Base-by-base conservation (phyloP, 2,888 invertebrate genomes). In the Leucophenga montana region DNA sequence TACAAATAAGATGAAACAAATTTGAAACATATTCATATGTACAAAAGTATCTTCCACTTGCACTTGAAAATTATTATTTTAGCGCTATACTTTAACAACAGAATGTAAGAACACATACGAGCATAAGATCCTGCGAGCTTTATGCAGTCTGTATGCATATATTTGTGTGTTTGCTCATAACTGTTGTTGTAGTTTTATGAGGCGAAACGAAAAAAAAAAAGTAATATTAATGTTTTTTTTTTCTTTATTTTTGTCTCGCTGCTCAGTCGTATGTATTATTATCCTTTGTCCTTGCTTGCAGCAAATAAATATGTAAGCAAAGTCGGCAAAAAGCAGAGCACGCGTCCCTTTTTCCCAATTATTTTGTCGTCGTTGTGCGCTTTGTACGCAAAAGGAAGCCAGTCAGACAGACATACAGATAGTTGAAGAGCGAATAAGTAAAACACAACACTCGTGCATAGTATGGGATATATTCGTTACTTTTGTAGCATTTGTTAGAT, bases 271-370 rank as follows among this genome's bases (percentile, higher is more conserved):
- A 16, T 65, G 50, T n/a, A n/a, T n/a, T 68, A 57, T 73, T 78
- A 78, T 78, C 77, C 78, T 78, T 78, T 78, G 73, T 78, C 69
- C 61, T 50, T 64, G 68, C 61, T 22, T 13, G 67, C 56, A 67
- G 78, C 73, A 75, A 77, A n/a, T n/a, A n/a, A n/a, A n/a, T n/a
- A n/a, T n/a, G 78, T 78, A 75, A 18, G n/a, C 53, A 54, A n/a
- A 39, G 68, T 71, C 67, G 70, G 67, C 72, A 74, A 81, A 84
- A 82, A 84, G 81, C 81, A 82, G 82, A 82, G 84, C 81, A 83
- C 77, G 81, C 81, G 83, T 82, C 81, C 81, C 81, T 79, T 84
- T 83, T 81, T 70, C 72, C 77, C 72, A 53, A 61, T 68, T 56
- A n/a, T 44, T 56, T n/a, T 68, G 48, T 50, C 50, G 53, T 68